Percentiles rank a stretch among this genome's conserved stretches.
These are phyloP conservation scores for Drosophila athabasca DNA, from an alignment of 1,140 invertebrate species.

Conservation along the genomic window DNA sequence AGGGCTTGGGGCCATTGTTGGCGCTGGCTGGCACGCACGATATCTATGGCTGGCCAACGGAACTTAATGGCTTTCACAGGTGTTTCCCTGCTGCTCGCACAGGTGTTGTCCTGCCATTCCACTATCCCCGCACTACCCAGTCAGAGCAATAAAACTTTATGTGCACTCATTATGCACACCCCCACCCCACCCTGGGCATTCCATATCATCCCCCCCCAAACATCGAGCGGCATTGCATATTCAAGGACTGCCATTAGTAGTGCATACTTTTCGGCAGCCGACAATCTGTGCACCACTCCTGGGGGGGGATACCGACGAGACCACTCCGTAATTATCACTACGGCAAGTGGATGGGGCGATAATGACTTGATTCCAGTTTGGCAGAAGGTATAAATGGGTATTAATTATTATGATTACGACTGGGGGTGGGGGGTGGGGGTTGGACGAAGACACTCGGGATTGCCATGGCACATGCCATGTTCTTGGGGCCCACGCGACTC, in stretches of 20 bases:
- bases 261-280: constrained; percentile 47
- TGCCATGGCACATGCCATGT: constrained; percentile 32
- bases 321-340: constrained; percentile 53
- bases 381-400: constrained; percentile 49
- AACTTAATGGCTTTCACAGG: neutral
- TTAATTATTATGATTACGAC: constrained; percentile 70
- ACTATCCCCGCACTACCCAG: constrained; percentile 14
- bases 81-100: neutral
- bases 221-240: constrained; percentile 23
- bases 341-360: constrained; percentile 58
- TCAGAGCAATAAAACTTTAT: constrained; percentile 60
- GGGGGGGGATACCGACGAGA: too few relatives aligned
- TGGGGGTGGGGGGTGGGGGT: too few relatives aligned
- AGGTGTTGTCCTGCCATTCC: neutral
- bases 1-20: constrained; percentile 17
- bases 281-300: constrained; percentile 46
- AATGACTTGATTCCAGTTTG: constrained; percentile 63
- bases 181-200: neutral
- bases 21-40: constrained; percentile 43
- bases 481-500: neutral
- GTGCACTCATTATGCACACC: constrained; percentile 47
- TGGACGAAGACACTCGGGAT: constrained; percentile 29
- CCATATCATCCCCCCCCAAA: too few relatives aligned
- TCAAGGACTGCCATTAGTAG: constrained; percentile 52
- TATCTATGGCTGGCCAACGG: constrained; percentile 10